Conservation (phyloP, 64 coral and sea anemone genomes). For the Stylophora pistillata region DNA sequence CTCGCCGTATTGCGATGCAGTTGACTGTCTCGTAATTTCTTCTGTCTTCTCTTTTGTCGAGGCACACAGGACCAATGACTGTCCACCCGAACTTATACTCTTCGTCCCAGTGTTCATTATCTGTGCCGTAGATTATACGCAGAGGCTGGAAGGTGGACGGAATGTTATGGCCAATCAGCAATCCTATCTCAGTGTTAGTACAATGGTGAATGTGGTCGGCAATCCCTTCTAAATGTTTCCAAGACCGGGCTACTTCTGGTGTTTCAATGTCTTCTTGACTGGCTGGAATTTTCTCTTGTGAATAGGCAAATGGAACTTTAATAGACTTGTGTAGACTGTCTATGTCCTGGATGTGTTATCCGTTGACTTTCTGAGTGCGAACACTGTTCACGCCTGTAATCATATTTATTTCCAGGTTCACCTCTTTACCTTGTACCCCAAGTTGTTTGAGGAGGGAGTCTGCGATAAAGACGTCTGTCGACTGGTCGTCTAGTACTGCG, state of each 20-base stretch:
- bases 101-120: slow-evolving; percentile 53
- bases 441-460: slow-evolving; percentile 24
- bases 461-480: slow-evolving; percentile 33
- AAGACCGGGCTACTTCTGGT: slow-evolving; percentile 20
- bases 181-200: slow-evolving; percentile 51
- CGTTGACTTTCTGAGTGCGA: slow-evolving; percentile 10
- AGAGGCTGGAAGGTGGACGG: slow-evolving; percentile 26
- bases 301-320: slow-evolving; percentile 22
- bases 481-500: slow-evolving; percentile 41
- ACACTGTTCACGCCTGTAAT: slow-evolving; percentile 30
- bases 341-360: slow-evolving; percentile 15
- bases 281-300: slow-evolving; percentile 21
- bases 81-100: slow-evolving; percentile 60
- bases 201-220: slow-evolving; percentile 8
- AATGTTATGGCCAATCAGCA: slow-evolving; percentile 43
- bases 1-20: not conserved
- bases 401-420: slow-evolving; percentile 27
- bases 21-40: slow-evolving; percentile 22
- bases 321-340: slow-evolving; percentile 36
- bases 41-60: slow-evolving; percentile 20
- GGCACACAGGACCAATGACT: slow-evolving; percentile 43
- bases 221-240: slow-evolving; percentile 38
- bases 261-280: slow-evolving; percentile 39
- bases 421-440: not conserved
- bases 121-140: not conserved